phyloP scores from a whole-genome alignment of 2,113 vertebrate genomes.

The Pan paniscus region DNA sequence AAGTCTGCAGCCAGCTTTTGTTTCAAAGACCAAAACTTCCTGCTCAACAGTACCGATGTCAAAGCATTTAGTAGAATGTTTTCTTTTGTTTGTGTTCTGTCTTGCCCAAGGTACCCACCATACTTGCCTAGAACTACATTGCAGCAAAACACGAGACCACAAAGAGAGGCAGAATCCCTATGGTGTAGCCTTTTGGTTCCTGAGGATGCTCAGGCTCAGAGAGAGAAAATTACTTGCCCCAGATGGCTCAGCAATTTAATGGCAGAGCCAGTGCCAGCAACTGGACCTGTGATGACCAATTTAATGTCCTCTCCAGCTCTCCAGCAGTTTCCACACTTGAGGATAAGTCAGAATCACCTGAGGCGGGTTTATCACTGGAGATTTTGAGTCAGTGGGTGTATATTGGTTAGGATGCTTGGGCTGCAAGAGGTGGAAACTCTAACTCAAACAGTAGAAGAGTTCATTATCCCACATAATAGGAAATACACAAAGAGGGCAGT shows the following conservation, averaged over 20 bases:
- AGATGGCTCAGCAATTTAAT: background rate
- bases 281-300: fast-evolving
- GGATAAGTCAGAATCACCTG: background rate
- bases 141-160: background rate
- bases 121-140: background rate
- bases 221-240: background rate
- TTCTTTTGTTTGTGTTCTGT: background rate
- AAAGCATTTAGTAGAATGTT: background rate
- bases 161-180: background rate
- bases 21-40: background rate
- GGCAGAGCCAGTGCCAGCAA: background rate
- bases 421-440: background rate
- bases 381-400: background rate
- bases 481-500: background rate
- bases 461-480: background rate
- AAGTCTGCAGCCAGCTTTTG: background rate
- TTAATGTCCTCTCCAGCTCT: background rate
- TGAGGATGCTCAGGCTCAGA: background rate
- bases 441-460: background rate
- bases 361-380: background rate
- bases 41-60: background rate
- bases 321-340: background rate
- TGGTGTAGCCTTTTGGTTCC: background rate
- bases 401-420: background rate
- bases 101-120: background rate